Conservation (phyloP, 1,140 invertebrate species). For the Bombus difficillimus region DNA sequence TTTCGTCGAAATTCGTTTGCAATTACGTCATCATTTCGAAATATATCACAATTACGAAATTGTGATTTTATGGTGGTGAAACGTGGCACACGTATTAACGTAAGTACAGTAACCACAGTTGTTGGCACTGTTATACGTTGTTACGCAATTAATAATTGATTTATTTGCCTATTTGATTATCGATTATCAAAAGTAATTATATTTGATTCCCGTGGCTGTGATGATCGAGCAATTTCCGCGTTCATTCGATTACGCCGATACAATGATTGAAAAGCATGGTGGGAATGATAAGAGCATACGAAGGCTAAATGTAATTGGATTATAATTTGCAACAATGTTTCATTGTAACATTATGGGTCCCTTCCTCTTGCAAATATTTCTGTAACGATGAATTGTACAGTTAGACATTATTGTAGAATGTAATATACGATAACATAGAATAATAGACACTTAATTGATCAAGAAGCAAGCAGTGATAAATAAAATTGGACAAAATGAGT, state of each 20-base stretch:
- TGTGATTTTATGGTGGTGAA: neutral
- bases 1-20: neutral
- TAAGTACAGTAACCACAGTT: neutral
- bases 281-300: too few relatives aligned
- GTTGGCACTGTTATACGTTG: neutral
- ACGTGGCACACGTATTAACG: neutral
- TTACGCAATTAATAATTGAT: neutral
- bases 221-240: neutral
- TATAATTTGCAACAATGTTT: too few relatives aligned
- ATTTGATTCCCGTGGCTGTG: neutral
- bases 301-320: too few relatives aligned
- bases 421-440: too few relatives aligned
- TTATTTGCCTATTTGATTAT: neutral
- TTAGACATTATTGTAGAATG: too few relatives aligned
- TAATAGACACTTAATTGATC: too few relatives aligned
- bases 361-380: too few relatives aligned
- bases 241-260: neutral
- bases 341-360: too few relatives aligned
- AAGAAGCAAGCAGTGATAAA: too few relatives aligned
- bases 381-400: too few relatives aligned
- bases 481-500: too few relatives aligned
- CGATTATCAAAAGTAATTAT: neutral
- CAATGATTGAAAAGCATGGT: too few relatives aligned
- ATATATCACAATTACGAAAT: neutral
- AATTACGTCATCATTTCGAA: neutral